Conservation (phyloP, 2,888 invertebrate genomes). For the Hypercompe scribonia region DNA sequence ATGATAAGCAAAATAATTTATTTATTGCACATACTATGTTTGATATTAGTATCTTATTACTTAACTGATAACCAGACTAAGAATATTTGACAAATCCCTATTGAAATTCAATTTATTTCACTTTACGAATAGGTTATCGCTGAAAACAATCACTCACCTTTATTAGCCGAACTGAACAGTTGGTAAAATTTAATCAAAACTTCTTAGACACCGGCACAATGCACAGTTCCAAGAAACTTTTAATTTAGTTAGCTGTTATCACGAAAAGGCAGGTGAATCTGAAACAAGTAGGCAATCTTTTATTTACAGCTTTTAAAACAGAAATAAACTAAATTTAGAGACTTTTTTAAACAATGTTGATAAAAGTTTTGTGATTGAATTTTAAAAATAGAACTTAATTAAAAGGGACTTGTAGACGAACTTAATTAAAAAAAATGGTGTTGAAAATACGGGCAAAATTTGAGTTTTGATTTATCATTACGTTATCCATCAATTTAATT, state of each 20-base stretch:
- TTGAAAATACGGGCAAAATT: constrained; percentile 4
- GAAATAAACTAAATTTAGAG: constrained; percentile 28
- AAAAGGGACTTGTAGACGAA: constrained; percentile 19
- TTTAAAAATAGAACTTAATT: constrained; percentile 34
- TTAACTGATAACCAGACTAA: not conserved
- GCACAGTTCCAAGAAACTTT: constrained; percentile 47
- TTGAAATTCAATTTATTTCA: not conserved
- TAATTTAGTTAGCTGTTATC: constrained; percentile 50
- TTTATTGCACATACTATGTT: no score
- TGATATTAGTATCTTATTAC: no score
- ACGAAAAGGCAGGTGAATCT: constrained; percentile 49
- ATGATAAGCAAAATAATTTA: no score
- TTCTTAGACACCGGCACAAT: constrained; percentile 46
- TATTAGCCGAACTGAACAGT: constrained; percentile 37
- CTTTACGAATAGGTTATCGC: not conserved
- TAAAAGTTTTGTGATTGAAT: constrained; percentile 38
- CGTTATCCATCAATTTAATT: not conserved
- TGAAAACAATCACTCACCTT: constrained; percentile 41
- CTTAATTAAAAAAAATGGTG: constrained; percentile 15
- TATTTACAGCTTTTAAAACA: constrained; percentile 35
- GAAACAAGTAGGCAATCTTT: constrained; percentile 52
- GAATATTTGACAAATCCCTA: not conserved
- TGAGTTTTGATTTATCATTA: not conserved
- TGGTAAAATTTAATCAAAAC: constrained; percentile 49
- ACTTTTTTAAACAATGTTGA: constrained; percentile 31